Evolutionary conservation across 1,140 invertebrate species (phyloP).

Genomic region (Cherax quadricarinatus): DNA sequence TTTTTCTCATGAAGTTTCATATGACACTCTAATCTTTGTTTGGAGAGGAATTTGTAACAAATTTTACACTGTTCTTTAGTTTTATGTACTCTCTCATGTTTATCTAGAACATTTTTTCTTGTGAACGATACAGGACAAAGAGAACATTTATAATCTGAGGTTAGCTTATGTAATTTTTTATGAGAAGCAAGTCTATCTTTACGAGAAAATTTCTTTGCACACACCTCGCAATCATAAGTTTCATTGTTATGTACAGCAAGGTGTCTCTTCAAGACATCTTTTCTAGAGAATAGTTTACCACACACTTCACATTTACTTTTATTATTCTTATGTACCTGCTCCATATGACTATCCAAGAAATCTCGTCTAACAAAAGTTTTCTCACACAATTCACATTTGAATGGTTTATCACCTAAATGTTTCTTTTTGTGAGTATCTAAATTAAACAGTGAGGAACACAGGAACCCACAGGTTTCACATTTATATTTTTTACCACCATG

Average conservation of each 20-base stretch:
- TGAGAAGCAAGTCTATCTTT: constrained; percentile 63
- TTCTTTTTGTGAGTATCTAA: constrained; percentile 65
- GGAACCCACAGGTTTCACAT: constrained; percentile 64
- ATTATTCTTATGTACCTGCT: constrained; percentile 68
- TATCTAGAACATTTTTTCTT: constrained; percentile 61
- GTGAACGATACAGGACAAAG: constrained; percentile 66
- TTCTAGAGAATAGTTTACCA: constrained; percentile 67
- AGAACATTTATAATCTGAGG: constrained; percentile 62
- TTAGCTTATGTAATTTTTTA: constrained; percentile 54
- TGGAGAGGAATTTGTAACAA: constrained; percentile 67
- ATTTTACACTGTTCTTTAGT: constrained; percentile 69
- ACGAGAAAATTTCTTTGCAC: constrained; percentile 61
- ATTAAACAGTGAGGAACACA: constrained; percentile 68
- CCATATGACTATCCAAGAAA: constrained; percentile 67
- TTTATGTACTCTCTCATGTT: constrained; percentile 69
- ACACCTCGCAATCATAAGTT: constrained; percentile 66
- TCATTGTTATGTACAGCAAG: constrained; percentile 66
- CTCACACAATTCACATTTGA: constrained; percentile 67
- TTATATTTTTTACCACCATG: constrained; percentile 62
- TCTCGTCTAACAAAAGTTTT: constrained; percentile 65
- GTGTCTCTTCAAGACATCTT: constrained; percentile 70
- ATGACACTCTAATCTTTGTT: constrained; percentile 51
- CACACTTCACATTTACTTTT: constrained; percentile 69
- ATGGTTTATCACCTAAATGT: constrained; percentile 66
- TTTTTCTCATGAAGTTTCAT: constrained; percentile 58